Percentiles rank a stretch among this genome's conserved stretches.
phyloP scores from a whole-genome alignment of 37 sponge, comb jelly and placozoan species.

The Halisarca cf. caerulea region DNA sequence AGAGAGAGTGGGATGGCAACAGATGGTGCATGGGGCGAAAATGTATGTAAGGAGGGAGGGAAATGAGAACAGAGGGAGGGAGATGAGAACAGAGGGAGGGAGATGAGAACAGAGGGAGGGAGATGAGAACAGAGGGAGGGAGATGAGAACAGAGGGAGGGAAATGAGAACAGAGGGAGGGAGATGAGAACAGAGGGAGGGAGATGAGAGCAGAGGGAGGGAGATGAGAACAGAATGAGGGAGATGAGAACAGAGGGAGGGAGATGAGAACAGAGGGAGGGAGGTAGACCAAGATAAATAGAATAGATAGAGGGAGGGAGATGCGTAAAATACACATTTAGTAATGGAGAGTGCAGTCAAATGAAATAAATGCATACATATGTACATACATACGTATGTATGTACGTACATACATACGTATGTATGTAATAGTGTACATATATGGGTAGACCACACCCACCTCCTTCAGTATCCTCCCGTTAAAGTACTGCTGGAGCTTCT shows the following conservation, averaged over 20 bases:
- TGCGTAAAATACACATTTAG: too few species aligned
- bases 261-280: background rate
- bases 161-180: background rate
- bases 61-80: too few species aligned
- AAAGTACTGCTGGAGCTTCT: constrained; percentile 96
- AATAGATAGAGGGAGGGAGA: too few species aligned
- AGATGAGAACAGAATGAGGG: background rate
- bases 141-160: too few species aligned
- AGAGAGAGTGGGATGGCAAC: background rate
- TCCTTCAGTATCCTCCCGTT: constrained; percentile 66
- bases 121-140: too few species aligned
- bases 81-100: too few species aligned
- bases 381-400: background rate
- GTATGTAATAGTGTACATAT: background rate
- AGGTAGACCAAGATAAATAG: background rate
- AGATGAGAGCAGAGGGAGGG: background rate
- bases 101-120: too few species aligned
- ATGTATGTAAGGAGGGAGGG: too few species aligned
- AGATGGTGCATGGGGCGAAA: too few species aligned
- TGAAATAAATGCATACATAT: background rate
- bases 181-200: background rate
- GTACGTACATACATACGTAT: background rate
- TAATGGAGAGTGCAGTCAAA: too few species aligned
- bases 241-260: background rate
- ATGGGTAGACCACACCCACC: constrained; percentile 22